Evolutionary conservation across 2,113 vertebrate genomes (phyloP).

Genomic region (Pseudolaguvia tuberculata): DNA sequence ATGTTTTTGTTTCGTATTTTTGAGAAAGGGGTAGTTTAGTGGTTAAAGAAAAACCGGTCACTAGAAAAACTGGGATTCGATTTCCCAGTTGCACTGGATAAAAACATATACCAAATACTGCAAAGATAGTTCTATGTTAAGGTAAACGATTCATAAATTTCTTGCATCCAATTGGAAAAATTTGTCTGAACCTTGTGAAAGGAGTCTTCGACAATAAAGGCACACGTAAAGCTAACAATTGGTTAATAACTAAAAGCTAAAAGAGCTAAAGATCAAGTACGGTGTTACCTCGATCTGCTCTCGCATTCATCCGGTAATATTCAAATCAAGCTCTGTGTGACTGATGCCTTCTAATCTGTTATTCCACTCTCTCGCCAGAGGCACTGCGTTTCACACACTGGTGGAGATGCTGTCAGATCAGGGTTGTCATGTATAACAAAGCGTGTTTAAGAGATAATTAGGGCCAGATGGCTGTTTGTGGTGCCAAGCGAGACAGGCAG

Average conservation of each 20-base stretch:
- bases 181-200: slow-evolving; percentile 11
- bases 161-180: neutral
- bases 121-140: too few relatives aligned
- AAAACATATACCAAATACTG: too few relatives aligned
- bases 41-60: too few relatives aligned
- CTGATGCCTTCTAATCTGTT: slow-evolving; percentile 47
- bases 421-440: slow-evolving; percentile 52
- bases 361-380: slow-evolving; percentile 43
- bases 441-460: slow-evolving; percentile 52
- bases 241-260: slow-evolving; percentile 33
- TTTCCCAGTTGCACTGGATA: too few relatives aligned
- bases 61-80: too few relatives aligned
- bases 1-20: too few relatives aligned
- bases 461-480: slow-evolving; percentile 49
- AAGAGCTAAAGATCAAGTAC: slow-evolving; percentile 34
- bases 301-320: slow-evolving; percentile 44
- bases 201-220: slow-evolving; percentile 7
- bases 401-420: slow-evolving; percentile 47
- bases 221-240: neutral
- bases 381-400: slow-evolving; percentile 48
- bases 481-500: slow-evolving; percentile 49
- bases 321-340: slow-evolving; percentile 47
- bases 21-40: too few relatives aligned
- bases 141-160: neutral
- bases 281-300: slow-evolving; percentile 32